Evolutionary conservation across 1,140 invertebrate genomes (phyloP).

Genomic region (Drosophila tristis): DNA sequence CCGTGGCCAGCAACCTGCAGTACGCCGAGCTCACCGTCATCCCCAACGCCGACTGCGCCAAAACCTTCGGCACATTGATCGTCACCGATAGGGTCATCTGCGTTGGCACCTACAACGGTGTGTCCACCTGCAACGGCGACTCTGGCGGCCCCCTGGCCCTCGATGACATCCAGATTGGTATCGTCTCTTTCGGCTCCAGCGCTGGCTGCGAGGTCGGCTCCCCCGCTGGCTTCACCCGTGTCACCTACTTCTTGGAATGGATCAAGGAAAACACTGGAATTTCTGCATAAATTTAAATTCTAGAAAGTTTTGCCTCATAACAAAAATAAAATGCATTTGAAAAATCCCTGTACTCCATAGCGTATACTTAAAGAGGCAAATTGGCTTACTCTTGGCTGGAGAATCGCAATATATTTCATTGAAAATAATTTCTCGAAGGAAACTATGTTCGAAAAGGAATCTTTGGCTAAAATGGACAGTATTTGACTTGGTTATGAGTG

Average conservation of each 20-base stretch:
- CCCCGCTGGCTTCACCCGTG: conserved; percentile 85
- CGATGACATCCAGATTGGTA: conserved; percentile 75
- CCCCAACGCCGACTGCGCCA: conserved; percentile 18
- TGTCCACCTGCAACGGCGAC: conserved; percentile 57
- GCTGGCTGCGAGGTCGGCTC: conserved; percentile 85
- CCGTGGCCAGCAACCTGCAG: conserved; percentile 34
- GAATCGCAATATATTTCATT: too few relatives aligned
- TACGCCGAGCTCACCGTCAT: conserved; percentile 32
- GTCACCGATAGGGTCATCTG: conserved; percentile 22
- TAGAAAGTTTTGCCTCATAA: neutral
- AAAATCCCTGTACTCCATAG: neutral
- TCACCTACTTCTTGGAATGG: conserved; percentile 85
- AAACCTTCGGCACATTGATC: conserved; percentile 25
- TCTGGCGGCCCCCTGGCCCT: conserved; percentile 55
- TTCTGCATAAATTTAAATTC: conserved; percentile 28
- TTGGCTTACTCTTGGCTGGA: too few relatives aligned
- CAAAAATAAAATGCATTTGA: neutral
- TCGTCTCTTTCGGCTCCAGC: conserved; percentile 85
- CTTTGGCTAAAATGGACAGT: too few relatives aligned
- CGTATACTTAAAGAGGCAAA: too few relatives aligned
- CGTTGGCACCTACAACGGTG: conserved; percentile 24
- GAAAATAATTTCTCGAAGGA: too few relatives aligned
- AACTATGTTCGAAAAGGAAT: too few relatives aligned
- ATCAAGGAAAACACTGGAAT: conserved; percentile 85
- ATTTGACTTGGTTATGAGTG: too few relatives aligned